Percentiles rank a stretch among this genome's conserved stretches.
phyloP scores from a whole-genome alignment of 1,140 invertebrate genomes.

The Thereuonema tuberculata region DNA sequence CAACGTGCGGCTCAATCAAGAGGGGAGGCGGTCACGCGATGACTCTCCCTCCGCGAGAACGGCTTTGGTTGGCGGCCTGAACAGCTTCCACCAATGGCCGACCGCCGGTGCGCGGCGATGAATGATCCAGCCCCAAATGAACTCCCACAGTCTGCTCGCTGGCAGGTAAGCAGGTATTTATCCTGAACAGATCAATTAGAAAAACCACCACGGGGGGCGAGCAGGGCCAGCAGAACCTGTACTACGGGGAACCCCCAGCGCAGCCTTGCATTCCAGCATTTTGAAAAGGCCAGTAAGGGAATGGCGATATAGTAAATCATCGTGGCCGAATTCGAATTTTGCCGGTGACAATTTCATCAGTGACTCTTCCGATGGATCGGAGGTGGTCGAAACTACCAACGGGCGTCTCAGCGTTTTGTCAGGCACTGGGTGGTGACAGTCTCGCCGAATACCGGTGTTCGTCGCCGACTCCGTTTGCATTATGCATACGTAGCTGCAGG shows the following conservation, averaged over 20 bases:
- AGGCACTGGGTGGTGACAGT: too few species aligned
- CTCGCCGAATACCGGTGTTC: too few species aligned
- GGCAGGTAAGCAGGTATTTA: not conserved
- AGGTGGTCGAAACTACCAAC: not conserved
- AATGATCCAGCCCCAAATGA: not conserved
- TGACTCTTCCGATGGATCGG: not conserved
- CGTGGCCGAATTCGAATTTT: not conserved
- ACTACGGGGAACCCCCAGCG: not conserved
- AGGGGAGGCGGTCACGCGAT: not conserved
- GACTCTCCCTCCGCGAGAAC: not conserved
- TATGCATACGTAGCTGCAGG: too few species aligned
- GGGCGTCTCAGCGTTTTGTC: not conserved
- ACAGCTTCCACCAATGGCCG: not conserved
- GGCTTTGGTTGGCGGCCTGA: not conserved
- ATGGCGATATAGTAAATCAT: not conserved
- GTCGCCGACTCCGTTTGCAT: too few species aligned
- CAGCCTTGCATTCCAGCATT: not conserved
- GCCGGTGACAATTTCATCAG: not conserved
- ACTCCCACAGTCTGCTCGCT: not conserved
- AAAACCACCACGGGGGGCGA: not conserved
- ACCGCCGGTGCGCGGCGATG: not conserved
- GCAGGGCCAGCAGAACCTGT: not conserved
- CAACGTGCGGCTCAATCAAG: not conserved
- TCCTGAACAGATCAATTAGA: constrained; percentile 3
- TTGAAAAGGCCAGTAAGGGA: not conserved